Evolutionary conservation across 2,888 invertebrate genomes (phyloP).

Genomic region (Acrobasis repandana): DNA sequence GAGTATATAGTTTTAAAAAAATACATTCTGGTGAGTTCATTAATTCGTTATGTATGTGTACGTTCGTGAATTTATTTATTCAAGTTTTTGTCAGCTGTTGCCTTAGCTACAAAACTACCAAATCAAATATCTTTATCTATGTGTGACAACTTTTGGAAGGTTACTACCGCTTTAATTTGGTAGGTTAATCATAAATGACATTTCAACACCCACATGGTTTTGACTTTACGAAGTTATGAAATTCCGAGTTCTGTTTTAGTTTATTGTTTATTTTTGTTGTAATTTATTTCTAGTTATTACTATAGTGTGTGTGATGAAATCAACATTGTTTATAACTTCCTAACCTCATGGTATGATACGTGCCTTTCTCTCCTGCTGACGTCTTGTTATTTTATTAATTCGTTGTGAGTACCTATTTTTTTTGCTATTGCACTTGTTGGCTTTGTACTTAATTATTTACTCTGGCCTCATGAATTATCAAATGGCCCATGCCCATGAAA

Average conservation of each 20-base stretch:
- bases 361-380: too few relatives aligned
- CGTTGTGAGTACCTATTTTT: neutral
- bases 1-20: too few relatives aligned
- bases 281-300: neutral
- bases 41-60: constrained; percentile 6
- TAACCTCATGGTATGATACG: neutral
- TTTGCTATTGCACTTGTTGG: too few relatives aligned
- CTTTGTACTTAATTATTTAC: too few relatives aligned
- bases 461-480: too few relatives aligned
- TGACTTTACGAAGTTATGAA: constrained; percentile 8
- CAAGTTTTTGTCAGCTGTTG: constrained; percentile 29
- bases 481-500: too few relatives aligned
- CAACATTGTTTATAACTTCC: neutral
- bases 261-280: neutral
- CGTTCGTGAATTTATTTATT: constrained; percentile 10
- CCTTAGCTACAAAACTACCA: constrained; percentile 22
- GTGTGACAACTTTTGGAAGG: neutral
- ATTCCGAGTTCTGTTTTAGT: neutral
- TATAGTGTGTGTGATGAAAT: neutral
- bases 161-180: constrained; percentile 8
- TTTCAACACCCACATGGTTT: constrained; percentile 30
- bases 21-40: constrained; percentile 6
- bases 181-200: constrained; percentile 24
- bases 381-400: neutral
- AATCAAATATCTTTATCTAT: constrained; percentile 4